A percentile compares a stretch with the other conserved stretches of the same genome.
These are phyloP conservation scores for Eumerus sabulonum DNA, from an alignment of 2,888 invertebrate genomes.

Conservation along the genomic window DNA sequence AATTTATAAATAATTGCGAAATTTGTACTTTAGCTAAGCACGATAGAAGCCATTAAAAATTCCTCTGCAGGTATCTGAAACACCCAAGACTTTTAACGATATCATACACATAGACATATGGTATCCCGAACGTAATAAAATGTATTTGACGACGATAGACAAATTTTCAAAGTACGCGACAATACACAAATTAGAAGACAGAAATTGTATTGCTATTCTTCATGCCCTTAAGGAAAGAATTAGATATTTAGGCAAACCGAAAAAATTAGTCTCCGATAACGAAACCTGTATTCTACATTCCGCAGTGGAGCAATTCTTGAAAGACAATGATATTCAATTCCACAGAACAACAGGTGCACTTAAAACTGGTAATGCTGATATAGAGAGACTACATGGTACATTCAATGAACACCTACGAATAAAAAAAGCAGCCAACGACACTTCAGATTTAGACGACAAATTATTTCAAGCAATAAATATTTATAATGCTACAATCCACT, in stretches of 20 bases:
- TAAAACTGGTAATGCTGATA: conserved; percentile 8
- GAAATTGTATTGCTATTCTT: conserved; percentile 12
- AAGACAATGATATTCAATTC: conserved; percentile 1
- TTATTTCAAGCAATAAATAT: conserved; percentile 26
- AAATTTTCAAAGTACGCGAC: background rate
- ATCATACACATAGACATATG: no score
- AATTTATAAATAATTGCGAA: no score
- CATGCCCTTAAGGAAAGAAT: conserved; percentile 4
- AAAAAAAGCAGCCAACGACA: conserved; percentile 8
- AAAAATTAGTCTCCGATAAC: background rate
- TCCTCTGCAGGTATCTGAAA: no score
- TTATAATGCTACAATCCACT: conserved; percentile 35
- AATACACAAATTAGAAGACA: conserved; percentile 7
- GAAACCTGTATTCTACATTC: conserved; percentile 4
- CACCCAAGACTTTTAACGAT: no score
- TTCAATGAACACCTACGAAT: conserved; percentile 14
- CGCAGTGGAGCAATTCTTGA: conserved; percentile 8
- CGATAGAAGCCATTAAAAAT: no score
- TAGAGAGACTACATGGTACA: conserved; percentile 3
- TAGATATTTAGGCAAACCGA: background rate
- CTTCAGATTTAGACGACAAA: conserved; percentile 33
- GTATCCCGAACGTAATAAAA: conserved; percentile 1
- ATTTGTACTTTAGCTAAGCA: no score
- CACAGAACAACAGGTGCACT: conserved; percentile 8
- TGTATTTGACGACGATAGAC: conserved; percentile 2